Percentiles rank a stretch among this genome's conserved stretches.
These are phyloP conservation scores for Stercorarius parasiticus DNA, from an alignment of 2,113 vertebrate genomes.

Conservation along the genomic window DNA sequence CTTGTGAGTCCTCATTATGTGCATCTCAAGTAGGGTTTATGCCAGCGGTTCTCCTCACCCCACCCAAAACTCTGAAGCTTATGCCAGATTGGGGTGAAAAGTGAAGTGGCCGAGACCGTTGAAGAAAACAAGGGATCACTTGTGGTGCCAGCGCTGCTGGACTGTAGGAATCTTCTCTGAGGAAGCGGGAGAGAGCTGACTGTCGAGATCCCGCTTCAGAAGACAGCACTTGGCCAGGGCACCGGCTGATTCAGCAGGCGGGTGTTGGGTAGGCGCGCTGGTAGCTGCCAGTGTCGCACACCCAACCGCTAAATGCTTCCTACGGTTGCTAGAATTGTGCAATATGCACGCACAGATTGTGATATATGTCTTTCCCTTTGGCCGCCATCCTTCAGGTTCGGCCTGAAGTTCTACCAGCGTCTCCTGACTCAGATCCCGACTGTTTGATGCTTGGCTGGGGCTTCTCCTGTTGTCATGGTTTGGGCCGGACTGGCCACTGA, in stretches of 20 bases:
- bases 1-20: accelerated
- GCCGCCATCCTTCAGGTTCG: background rate
- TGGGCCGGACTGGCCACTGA: no score
- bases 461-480: background rate
- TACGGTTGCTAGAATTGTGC: accelerated
- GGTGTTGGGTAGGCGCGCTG: background rate
- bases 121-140: background rate
- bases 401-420: background rate
- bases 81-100: background rate
- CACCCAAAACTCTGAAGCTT: background rate
- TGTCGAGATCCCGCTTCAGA: accelerated
- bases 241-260: background rate
- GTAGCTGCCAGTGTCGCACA: accelerated
- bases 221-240: accelerated
- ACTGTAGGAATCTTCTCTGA: background rate
- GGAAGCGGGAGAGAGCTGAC: background rate
- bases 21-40: background rate
- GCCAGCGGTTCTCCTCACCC: background rate
- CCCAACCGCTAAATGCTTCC: background rate
- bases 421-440: background rate
- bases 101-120: accelerated
- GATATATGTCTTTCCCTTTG: accelerated
- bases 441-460: background rate
- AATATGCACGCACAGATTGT: accelerated
- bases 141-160: background rate